phyloP scores from a whole-genome alignment of 2,113 vertebrate genomes.

The Aix galericulata region DNA sequence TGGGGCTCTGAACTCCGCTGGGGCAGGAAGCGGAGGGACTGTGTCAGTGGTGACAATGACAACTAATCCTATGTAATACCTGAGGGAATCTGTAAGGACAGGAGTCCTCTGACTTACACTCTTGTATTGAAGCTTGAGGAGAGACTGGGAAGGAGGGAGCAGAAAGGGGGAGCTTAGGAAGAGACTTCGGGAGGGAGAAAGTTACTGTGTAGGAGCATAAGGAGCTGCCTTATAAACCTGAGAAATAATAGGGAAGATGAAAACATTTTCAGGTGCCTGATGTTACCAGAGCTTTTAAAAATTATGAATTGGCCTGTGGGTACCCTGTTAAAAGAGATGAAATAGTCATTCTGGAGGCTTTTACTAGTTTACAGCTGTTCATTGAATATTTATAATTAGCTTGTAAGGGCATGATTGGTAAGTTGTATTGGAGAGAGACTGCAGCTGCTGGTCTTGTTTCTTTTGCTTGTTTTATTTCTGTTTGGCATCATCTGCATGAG shows the following conservation, averaged over 20 bases:
- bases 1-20: background rate
- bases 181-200: background rate
- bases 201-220: background rate
- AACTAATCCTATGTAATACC: background rate
- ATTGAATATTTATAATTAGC: background rate
- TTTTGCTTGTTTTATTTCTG: background rate
- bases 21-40: rapidly evolving
- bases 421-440: background rate
- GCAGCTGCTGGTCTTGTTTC: background rate
- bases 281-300: background rate
- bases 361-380: background rate
- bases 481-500: background rate
- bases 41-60: rapidly evolving
- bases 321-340: background rate
- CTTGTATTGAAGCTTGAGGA: background rate
- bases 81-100: background rate
- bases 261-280: background rate
- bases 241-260: background rate
- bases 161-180: background rate
- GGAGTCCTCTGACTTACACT: background rate
- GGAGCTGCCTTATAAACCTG: background rate
- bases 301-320: background rate
- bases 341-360: background rate
- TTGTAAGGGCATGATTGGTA: background rate
- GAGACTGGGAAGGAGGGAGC: background rate